Percentiles rank a stretch among this genome's conserved stretches.
phyloP scores from a whole-genome alignment of 2,888 invertebrate species.

The Latheticus oryzae region DNA sequence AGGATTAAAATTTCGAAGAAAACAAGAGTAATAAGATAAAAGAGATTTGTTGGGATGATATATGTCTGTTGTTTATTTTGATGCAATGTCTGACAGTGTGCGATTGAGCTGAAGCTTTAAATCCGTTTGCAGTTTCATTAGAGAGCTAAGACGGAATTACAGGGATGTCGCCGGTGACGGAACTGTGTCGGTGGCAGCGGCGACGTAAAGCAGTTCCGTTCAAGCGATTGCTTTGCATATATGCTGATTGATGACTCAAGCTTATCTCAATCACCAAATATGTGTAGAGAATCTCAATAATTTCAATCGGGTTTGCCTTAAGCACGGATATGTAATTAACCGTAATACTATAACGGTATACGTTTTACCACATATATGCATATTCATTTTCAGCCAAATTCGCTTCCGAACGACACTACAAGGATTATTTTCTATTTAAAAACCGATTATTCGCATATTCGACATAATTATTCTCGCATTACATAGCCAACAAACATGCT shows the following conservation, averaged over 20 bases:
- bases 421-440: conserved; percentile 28
- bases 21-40: conserved; percentile 12
- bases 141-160: conserved; percentile 37
- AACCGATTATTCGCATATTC: conserved; percentile 19
- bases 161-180: conserved; percentile 35
- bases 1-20: conserved; percentile 10
- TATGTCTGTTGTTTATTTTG: conserved; percentile 31
- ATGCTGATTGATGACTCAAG: conserved; percentile 40
- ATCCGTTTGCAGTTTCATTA: conserved; percentile 42
- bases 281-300: conserved; percentile 38
- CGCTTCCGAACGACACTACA: conserved; percentile 20
- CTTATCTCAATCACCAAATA: conserved; percentile 39
- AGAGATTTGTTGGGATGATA: conserved; percentile 29
- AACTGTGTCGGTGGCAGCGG: conserved; percentile 30
- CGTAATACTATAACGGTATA: conserved; percentile 16
- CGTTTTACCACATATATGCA: conserved; percentile 20
- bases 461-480: conserved; percentile 29
- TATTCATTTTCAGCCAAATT: conserved; percentile 20
- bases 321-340: conserved; percentile 21
- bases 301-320: conserved; percentile 38
- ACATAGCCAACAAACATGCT: conserved; percentile 17
- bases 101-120: conserved; percentile 36
- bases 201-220: conserved; percentile 27
- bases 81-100: conserved; percentile 26
- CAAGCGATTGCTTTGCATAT: conserved; percentile 41